These are phyloP conservation scores for Ceratosolen solmsi DNA, from an alignment of 1,140 invertebrate species.

Conservation along the genomic window DNA sequence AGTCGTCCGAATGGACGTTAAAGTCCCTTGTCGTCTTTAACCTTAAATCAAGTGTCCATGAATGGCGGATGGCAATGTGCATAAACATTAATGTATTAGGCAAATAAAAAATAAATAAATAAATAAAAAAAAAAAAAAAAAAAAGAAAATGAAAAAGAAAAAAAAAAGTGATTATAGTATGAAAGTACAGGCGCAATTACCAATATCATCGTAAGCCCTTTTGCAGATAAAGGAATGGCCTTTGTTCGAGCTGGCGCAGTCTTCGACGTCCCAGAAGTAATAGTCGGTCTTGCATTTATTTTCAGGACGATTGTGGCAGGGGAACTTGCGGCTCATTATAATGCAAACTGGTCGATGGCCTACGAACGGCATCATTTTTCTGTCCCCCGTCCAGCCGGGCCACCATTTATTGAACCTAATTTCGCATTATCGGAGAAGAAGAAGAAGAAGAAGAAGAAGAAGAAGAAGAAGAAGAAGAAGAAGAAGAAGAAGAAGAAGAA, in stretches of 20 bases:
- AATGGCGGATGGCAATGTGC: too few relatives aligned
- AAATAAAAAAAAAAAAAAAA: too few relatives aligned
- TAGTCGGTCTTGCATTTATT: conserved; percentile 71
- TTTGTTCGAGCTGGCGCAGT: conserved; percentile 68
- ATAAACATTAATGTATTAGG: too few relatives aligned
- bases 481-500: too few relatives aligned
- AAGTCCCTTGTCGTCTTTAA: too few relatives aligned
- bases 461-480: too few relatives aligned
- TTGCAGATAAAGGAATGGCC: conserved; percentile 74
- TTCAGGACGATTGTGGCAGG: conserved; percentile 66
- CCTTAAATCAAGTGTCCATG: too few relatives aligned
- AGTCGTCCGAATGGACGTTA: too few relatives aligned
- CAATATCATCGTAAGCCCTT: conserved; percentile 72
- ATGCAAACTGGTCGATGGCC: conserved; percentile 66
- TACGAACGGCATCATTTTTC: conserved; percentile 54
- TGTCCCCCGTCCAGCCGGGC: conserved; percentile 69
- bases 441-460: too few relatives aligned
- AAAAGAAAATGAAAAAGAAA: not conserved
- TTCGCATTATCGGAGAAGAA: not conserved
- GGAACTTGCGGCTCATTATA: conserved; percentile 69
- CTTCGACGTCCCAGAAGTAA: conserved; percentile 75
- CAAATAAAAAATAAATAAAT: too few relatives aligned
- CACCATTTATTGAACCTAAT: conserved; percentile 69
- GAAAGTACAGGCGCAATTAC: conserved; percentile 55
- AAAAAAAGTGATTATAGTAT: not conserved